Conservation (phyloP, 2,113 vertebrate genomes). For the Crotalus tigris region DNA sequence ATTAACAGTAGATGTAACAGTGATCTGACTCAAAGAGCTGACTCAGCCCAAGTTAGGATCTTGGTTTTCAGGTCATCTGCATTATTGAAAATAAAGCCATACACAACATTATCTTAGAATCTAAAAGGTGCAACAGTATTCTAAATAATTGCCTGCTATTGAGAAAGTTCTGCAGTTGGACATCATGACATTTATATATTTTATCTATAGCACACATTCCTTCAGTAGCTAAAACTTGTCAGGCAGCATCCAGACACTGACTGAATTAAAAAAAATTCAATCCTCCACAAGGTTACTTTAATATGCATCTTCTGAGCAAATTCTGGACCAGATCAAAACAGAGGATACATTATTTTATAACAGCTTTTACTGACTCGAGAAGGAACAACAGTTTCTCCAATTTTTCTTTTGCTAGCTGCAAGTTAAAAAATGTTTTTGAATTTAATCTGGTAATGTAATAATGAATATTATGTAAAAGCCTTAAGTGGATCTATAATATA, state of each 20-base stretch:
- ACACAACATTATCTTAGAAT: background rate
- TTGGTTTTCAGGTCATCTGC: background rate
- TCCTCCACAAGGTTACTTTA: background rate
- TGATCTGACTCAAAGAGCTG: background rate
- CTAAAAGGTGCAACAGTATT: background rate
- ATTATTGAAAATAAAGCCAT: background rate
- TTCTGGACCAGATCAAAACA: background rate
- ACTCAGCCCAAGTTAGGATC: background rate
- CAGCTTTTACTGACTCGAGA: background rate
- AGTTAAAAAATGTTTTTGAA: background rate
- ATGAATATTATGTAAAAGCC: background rate
- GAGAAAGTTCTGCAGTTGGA: background rate
- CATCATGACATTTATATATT: background rate
- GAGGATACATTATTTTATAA: background rate
- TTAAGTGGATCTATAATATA: background rate
- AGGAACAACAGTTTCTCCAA: background rate
- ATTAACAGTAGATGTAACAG: background rate
- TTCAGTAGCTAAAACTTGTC: background rate
- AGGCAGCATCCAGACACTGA: background rate
- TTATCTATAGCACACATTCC: background rate
- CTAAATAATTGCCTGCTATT: background rate
- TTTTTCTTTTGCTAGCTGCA: background rate
- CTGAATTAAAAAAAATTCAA: background rate
- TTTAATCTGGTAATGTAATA: background rate
- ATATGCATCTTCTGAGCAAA: background rate